These are phyloP conservation scores for Eciton burchellii DNA, from an alignment of 1,140 invertebrate genomes.

Conservation along the genomic window DNA sequence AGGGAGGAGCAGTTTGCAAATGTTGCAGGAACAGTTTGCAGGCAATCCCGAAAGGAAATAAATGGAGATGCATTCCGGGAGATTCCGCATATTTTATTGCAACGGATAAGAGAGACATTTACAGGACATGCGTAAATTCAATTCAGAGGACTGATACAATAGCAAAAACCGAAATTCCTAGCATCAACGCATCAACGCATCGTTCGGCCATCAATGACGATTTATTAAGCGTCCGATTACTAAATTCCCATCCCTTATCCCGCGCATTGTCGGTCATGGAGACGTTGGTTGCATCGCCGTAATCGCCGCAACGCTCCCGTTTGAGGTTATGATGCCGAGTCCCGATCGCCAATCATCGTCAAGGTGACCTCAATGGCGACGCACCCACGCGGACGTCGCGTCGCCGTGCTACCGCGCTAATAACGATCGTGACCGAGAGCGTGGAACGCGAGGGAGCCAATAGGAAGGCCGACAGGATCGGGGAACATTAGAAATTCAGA, in stretches of 20 bases:
- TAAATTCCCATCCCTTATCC: neutral
- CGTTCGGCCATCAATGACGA: neutral
- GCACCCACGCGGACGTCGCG: constrained; percentile 24
- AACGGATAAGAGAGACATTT: too few species aligned
- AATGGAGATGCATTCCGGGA: too few species aligned
- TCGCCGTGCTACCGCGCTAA: neutral
- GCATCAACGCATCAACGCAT: neutral
- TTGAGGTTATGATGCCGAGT: neutral
- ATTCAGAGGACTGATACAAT: neutral
- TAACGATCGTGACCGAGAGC: constrained; percentile 24
- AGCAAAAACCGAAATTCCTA: neutral
- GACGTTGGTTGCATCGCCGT: neutral
- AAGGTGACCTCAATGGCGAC: constrained; percentile 12
- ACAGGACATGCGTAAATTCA: too few species aligned
- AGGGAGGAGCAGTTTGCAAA: too few species aligned
- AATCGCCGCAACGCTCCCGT: neutral
- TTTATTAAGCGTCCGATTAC: constrained; percentile 14
- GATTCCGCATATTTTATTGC: too few species aligned
- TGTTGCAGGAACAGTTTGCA: too few species aligned
- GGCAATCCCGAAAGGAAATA: too few species aligned
- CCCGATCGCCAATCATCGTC: constrained; percentile 1
- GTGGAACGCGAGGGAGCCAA: constrained; percentile 1
- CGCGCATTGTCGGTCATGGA: neutral
- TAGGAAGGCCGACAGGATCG: constrained; percentile 3
- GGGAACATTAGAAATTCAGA: constrained; percentile 66